These are phyloP conservation scores for Parnassius glacialis DNA, from an alignment of 2,888 invertebrate species.

Conservation along the genomic window DNA sequence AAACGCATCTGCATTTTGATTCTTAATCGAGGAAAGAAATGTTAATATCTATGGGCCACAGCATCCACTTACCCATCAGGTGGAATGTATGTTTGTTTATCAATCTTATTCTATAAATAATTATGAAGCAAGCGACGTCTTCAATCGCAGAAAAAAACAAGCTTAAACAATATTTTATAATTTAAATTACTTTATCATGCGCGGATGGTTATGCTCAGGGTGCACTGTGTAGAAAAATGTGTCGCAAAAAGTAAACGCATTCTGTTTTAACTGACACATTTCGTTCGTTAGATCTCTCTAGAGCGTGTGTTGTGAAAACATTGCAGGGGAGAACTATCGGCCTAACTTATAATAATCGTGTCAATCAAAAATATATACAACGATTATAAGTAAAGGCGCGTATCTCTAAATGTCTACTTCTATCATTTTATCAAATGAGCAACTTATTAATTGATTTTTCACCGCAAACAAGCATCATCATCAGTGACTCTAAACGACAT, in stretches of 20 bases:
- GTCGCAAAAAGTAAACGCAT: neutral
- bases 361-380: too few species aligned
- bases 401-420: neutral
- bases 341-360: too few species aligned
- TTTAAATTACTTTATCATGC: conserved; percentile 2
- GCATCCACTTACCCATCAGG: too few species aligned
- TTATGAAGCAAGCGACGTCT: neutral
- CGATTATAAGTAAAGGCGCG: too few species aligned
- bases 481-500: too few species aligned
- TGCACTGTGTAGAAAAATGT: conserved; percentile 4
- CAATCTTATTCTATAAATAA: too few species aligned
- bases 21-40: too few species aligned
- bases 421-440: neutral
- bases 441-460: too few species aligned
- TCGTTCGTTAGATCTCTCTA: conserved; percentile 12
- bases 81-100: too few species aligned
- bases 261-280: conserved; percentile 18
- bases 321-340: neutral
- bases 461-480: too few species aligned
- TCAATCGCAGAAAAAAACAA: conserved; percentile 8
- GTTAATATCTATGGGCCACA: too few species aligned
- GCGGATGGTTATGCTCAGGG: neutral
- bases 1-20: too few species aligned
- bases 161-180: conserved; percentile 3
- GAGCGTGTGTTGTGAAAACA: conserved; percentile 31